A percentile compares a stretch with the other conserved stretches of the same genome.
These are phyloP conservation scores for Lucilia sericata DNA, from an alignment of 1,140 invertebrate genomes.

Conservation along the genomic window DNA sequence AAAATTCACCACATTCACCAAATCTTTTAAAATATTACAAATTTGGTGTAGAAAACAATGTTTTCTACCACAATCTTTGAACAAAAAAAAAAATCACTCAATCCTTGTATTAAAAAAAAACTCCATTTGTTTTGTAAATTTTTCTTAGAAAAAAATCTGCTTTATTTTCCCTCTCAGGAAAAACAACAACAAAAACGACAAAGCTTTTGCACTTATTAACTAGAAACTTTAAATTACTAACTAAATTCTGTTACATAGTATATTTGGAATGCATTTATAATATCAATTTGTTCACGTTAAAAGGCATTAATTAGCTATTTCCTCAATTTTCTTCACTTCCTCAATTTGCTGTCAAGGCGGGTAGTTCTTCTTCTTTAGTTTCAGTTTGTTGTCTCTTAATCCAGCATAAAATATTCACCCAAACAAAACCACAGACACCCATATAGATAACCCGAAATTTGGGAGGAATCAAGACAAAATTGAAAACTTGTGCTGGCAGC, in stretches of 20 bases:
- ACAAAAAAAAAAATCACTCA: no score
- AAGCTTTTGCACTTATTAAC: no score
- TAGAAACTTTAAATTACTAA: neutral
- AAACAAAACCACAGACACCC: slow-evolving; percentile 77
- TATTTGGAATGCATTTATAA: slow-evolving; percentile 1
- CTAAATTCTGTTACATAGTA: neutral
- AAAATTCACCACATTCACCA: no score
- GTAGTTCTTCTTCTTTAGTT: neutral
- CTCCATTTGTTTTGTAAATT: no score
- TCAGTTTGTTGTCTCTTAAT: slow-evolving; percentile 73
- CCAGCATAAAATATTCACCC: slow-evolving; percentile 83
- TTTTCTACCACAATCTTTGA: no score
- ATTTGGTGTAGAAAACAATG: no score
- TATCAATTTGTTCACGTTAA: neutral
- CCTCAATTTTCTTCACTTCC: neutral
- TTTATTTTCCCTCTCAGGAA: no score
- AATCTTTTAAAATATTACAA: no score
- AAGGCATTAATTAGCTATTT: neutral
- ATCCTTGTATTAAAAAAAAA: no score
- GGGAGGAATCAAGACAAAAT: slow-evolving; percentile 78
- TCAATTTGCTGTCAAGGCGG: neutral
- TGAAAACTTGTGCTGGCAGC: slow-evolving; percentile 81
- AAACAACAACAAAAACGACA: no score
- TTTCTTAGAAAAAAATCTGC: no score
- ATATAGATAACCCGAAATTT: slow-evolving; percentile 79